Conservation (phyloP, 2,113 vertebrate genomes). For the Cervus canadensis region DNA sequence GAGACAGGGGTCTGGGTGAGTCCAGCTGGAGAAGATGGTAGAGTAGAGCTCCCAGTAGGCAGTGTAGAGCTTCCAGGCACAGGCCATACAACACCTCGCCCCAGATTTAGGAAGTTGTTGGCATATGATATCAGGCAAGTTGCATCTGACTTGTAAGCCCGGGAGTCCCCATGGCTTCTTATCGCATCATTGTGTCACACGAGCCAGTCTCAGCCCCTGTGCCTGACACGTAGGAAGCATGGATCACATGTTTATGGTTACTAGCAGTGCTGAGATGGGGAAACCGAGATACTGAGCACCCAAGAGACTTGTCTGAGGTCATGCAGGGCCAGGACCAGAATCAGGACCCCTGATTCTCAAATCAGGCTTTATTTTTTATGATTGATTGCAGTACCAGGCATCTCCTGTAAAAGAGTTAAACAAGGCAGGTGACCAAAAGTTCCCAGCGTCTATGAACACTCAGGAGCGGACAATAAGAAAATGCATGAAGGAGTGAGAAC, state of each 20-base stretch:
- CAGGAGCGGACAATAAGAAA: not conserved
- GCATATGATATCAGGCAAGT: not conserved
- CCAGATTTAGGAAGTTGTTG: not conserved
- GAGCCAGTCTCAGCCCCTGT: not conserved
- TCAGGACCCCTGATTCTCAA: not conserved
- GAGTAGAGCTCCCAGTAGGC: not conserved
- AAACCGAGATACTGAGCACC: not conserved
- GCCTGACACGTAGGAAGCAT: rapidly evolving
- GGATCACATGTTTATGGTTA: not conserved
- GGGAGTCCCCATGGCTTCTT: not conserved
- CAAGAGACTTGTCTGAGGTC: not conserved
- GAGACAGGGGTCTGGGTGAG: not conserved
- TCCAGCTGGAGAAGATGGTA: rapidly evolving
- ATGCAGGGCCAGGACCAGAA: not conserved
- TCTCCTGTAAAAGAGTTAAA: not conserved
- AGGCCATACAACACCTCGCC: rapidly evolving
- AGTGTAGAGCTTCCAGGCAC: not conserved
- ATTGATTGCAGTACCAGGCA: not conserved
- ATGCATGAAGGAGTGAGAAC: not conserved
- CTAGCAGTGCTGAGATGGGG: too few relatives aligned
- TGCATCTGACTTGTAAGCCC: not conserved
- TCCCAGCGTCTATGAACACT: not conserved
- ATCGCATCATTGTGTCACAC: not conserved
- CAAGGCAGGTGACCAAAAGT: not conserved
- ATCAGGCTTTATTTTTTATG: not conserved